Base-by-base conservation (phyloP, 2,888 invertebrate genomes). In the Agrotis segetum region DNA sequence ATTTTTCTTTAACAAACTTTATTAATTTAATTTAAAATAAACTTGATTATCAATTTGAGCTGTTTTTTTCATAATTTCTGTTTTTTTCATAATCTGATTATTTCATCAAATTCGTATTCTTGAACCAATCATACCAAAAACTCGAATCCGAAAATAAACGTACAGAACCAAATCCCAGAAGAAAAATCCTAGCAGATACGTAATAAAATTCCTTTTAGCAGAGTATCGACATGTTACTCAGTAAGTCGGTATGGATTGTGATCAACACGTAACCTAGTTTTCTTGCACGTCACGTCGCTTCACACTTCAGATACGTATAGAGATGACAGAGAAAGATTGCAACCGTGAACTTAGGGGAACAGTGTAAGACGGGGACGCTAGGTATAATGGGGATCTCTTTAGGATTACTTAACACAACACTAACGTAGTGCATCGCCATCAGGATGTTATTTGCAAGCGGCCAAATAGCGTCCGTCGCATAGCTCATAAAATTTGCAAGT, bases 241-340 rank as follows among this genome's bases (percentile, higher is more conserved):
- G 52, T n/a, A n/a, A 46, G 52, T n/a, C n/a, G 47, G 52, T n/a
- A 16, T 17, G 11, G 60, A 52, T 53, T 59, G 47, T 65, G 64
- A 76, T 69, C 13, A 63, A 70, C 77, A 40, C 16, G 1, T 60
- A 76, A 46, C 63, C 69, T 46, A 50, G 49, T 64, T 72, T 58
- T 3, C 16, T 68, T 16, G 17, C n/a, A 29, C 29, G 64, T 63
- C 34, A 16, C 24, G 56, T 55, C 56, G 11, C 47, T 68, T 24
- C 63, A 44, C 24, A 53, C 47, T 62, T 67, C 24, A 3, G 13
- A 44, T 16, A 58, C 52, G 19, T 52, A 40, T 52, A 50, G 21
- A 52, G 24, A 24, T 74, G 52, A 67, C 14, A 53, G 40, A 21
- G 61, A 13, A 61, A n/a, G 19, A 67, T 61, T 60, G 60, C 47